Conservation (phyloP, 2,113 vertebrate species). For the Megalops atlanticus region DNA sequence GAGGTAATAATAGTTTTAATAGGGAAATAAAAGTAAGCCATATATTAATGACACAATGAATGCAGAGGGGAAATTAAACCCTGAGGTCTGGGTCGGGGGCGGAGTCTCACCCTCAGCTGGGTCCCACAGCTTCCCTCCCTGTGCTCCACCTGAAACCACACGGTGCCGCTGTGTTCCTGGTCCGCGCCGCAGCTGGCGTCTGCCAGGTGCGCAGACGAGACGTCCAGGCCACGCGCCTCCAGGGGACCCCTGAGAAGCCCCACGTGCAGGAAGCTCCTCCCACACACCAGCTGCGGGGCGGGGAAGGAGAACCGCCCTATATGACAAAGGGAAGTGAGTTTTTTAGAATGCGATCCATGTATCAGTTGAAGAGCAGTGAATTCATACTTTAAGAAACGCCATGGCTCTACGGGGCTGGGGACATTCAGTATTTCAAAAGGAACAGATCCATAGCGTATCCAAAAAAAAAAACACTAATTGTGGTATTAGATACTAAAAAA, state of each 20-base stretch:
- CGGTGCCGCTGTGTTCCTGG: background rate
- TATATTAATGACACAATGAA: no score
- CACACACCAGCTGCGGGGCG: slow-evolving; percentile 52
- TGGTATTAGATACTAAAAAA: no score
- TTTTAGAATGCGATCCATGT: background rate
- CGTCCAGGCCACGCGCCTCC: slow-evolving; percentile 38
- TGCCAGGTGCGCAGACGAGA: slow-evolving; percentile 54
- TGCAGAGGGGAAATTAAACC: background rate
- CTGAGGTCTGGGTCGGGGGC: background rate
- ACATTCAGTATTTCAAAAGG: no score
- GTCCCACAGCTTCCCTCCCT: slow-evolving; percentile 54
- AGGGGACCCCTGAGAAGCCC: slow-evolving; percentile 31
- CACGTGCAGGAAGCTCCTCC: slow-evolving; percentile 36
- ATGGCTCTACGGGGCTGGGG: no score
- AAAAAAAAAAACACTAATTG: no score
- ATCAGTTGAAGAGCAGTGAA: background rate
- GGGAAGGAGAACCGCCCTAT: background rate
- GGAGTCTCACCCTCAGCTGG: slow-evolving; percentile 48
- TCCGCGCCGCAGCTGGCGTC: slow-evolving; percentile 38
- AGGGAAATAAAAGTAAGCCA: no score
- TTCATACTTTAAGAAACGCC: background rate
- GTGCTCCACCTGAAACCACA: slow-evolving; percentile 56
- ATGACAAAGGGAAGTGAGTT: background rate
- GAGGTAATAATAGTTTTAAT: no score
- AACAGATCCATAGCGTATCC: no score